Base-by-base conservation (phyloP, 2,888 invertebrate genomes). In the Acrobasis suavella region DNA sequence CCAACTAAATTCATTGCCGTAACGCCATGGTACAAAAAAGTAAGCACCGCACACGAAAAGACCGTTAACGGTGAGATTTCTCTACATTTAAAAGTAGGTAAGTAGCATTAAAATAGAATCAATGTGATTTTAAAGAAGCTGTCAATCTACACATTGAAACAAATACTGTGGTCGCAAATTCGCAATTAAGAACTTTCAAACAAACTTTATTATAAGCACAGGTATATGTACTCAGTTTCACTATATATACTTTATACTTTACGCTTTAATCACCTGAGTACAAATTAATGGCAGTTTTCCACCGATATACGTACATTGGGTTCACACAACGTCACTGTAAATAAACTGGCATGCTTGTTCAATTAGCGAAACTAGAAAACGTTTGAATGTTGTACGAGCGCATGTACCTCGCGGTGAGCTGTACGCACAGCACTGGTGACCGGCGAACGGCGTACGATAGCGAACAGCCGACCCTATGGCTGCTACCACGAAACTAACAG, bases 401-500 rank as follows among this genome's bases (percentile, higher is more conserved):
- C 77, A 78, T 80, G 81, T 80, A 88, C 85, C 85, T 85, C 85
- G 84, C 90, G 80, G 78, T 76, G 79, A 84, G 82, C 83, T 77
- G 88, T 78, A 86, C 88, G 88, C 87, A 81, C 86, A 81, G 83
- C 83, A 91, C 90, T 91, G 88, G 83, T 83, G 84, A 79, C 82
- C 85, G 87, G 81, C 89, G 90, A 84, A 90, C 85, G 87, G 81
- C 89, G 90, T 84, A 90, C 89, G 91, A 91, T 91, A 91, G 89
- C 86, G 82, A 80, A 80, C 78, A 81, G 77, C 81, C 89, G 89
- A 88, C 89, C 89, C 89, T 85, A 81, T 72, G 73, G 71, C 88
- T 79, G 75, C 75, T 87, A 91, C 91, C 83, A 86, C 81, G 84
- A 78, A 61, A 82, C 73, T 69, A 70, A 65, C 71, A 70, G 70